These are phyloP conservation scores for Tylochromis polylepis DNA, from an alignment of 2,113 vertebrate genomes.

Conservation along the genomic window DNA sequence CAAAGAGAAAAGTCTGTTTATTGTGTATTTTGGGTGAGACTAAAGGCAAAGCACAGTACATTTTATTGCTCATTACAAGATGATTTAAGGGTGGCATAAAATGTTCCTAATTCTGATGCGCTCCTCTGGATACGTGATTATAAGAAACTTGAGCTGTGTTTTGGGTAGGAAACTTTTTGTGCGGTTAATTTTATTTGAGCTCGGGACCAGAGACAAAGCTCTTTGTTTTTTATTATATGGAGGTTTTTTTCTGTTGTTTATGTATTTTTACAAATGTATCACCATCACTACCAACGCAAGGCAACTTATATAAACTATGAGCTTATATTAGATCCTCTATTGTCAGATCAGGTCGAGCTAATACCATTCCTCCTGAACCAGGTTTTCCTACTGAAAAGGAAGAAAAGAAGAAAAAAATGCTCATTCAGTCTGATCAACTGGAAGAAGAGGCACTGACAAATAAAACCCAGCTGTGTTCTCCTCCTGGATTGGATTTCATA, in stretches of 20 bases:
- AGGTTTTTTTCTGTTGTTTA: accelerated
- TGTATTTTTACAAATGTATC: not conserved
- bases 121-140: not conserved
- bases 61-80: not conserved
- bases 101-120: not conserved
- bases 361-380: not conserved
- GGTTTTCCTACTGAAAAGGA: not conserved
- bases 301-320: not conserved
- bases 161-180: not conserved
- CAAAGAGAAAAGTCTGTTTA: not conserved
- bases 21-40: not conserved
- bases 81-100: not conserved
- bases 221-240: not conserved
- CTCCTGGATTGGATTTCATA: constrained; percentile 28
- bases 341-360: not conserved
- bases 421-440: constrained; percentile 1
- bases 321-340: not conserved
- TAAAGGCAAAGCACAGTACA: not conserved
- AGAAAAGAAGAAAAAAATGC: not conserved
- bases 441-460: constrained; percentile 16
- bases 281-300: not conserved
- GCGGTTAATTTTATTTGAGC: not conserved
- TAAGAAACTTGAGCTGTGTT: not conserved
- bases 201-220: not conserved
- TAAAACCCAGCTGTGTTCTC: constrained; percentile 43